phyloP scores from a whole-genome alignment of 2,113 vertebrate genomes.

The Thunnus thynnus region DNA sequence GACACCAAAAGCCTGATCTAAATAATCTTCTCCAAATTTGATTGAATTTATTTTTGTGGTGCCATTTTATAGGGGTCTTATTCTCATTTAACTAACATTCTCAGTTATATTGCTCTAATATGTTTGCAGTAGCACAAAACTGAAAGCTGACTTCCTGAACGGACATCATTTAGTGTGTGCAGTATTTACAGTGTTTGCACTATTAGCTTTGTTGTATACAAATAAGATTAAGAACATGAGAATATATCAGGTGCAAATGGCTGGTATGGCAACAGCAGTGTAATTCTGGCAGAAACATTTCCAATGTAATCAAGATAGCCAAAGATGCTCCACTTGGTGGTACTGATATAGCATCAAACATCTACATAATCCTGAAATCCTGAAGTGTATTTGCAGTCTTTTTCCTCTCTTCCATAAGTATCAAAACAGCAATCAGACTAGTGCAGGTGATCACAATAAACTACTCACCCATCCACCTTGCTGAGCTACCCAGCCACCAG shows the following conservation, averaged over 20 bases:
- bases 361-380: too few relatives aligned
- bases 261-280: neutral
- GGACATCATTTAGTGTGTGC: neutral
- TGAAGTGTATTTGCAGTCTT: neutral
- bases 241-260: neutral
- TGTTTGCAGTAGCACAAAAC: neutral
- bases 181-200: too few relatives aligned
- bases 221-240: neutral
- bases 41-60: neutral
- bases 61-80: neutral
- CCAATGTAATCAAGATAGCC: neutral
- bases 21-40: too few relatives aligned
- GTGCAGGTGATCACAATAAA: neutral
- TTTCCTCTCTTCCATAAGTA: too few relatives aligned
- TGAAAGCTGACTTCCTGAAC: neutral
- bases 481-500: conserved; percentile 69
- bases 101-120: neutral
- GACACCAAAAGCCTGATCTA: too few relatives aligned
- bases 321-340: neutral
- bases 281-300: neutral
- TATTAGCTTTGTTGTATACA: neutral
- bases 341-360: too few relatives aligned
- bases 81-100: too few relatives aligned
- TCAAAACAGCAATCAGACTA: neutral
- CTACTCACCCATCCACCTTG: conserved; percentile 85